Evolutionary conservation across 1,140 invertebrate species (phyloP), one percentile per base, ranked within the genome.

Genomic region (Glomeris maerens): DNA sequence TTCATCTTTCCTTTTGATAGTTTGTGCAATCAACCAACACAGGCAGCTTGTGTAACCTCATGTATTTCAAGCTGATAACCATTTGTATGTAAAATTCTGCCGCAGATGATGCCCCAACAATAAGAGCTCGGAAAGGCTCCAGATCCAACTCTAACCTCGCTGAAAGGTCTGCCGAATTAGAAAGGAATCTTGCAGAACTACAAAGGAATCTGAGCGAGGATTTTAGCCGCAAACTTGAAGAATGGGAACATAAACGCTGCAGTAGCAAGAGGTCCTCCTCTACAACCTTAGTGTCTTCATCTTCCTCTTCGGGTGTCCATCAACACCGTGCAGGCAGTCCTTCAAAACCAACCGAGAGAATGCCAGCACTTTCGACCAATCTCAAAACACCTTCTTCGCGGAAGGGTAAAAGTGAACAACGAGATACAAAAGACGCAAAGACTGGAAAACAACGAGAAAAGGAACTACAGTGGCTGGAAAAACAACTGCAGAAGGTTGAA

Each of bases 171-270:
- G 58, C 17, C 52, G 56, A 41, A 50, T 51, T 27, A 2, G 52
- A 56, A 28, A 55, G 57, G 45, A 65, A 64, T 40, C 60, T 69
- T 58, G 72, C 72, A 47, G 73, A 78, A 52, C 63, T 84, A 14
- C 75, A 81, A 59, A 71, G 75, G 49, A 78, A 79, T 61, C 65
- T 84, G 14, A 78, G 78, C 2, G 68, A 74, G 28, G 81, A 84
- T 58, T 84, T 84, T 62, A 75, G 77, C 40, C 68, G 73, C 31
- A 83, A 83, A 62, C 66, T 83, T 14, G 62, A 72, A 52, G 82
- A 84, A 64, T 84, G 81, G 79, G 80, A 84, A 54, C 28, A 14
- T 39, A 21, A 47, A 47, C 23, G 20, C 31, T 29, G 50, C 52
- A 5, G 47, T 46, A 3, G 29, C 51, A 13, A 40, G 53, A 25